These are phyloP conservation scores for Drosophila anomelani DNA, from an alignment of 2,888 invertebrate species.

Conservation along the genomic window DNA sequence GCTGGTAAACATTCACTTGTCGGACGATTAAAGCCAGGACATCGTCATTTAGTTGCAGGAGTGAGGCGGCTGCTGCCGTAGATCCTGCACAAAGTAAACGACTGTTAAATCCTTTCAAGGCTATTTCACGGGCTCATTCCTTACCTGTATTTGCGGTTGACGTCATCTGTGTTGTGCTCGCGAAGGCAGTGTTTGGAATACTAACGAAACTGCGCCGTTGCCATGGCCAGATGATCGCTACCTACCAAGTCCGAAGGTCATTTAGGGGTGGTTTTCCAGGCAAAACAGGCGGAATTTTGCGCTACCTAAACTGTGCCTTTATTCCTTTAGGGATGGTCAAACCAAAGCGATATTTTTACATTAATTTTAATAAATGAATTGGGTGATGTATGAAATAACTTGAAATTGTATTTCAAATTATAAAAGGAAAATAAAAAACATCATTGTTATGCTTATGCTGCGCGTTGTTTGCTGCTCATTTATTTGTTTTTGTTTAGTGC, in stretches of 20 bases:
- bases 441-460: constrained; percentile 48
- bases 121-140: neutral
- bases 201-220: constrained; percentile 40
- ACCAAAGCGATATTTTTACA: constrained; percentile 12
- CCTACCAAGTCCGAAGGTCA: constrained; percentile 25
- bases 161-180: constrained; percentile 55
- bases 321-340: constrained; percentile 50
- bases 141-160: constrained; percentile 59
- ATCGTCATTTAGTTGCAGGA: constrained; percentile 76
- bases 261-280: constrained; percentile 66
- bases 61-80: constrained; percentile 33
- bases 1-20: constrained; percentile 65
- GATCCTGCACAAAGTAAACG: constrained; percentile 8
- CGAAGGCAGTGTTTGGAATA: constrained; percentile 47
- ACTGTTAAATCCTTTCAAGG: neutral
- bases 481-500: constrained; percentile 71
- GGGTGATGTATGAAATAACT: neutral
- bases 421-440: neutral
- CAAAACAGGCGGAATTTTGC: constrained; percentile 48
- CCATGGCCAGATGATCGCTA: constrained; percentile 56
- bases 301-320: constrained; percentile 33
- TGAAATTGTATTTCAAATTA: neutral
- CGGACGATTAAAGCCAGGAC: constrained; percentile 70
- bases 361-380: neutral
- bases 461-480: constrained; percentile 46